Percentiles rank a stretch among this genome's conserved stretches.
These are phyloP conservation scores for Amblyraja radiata DNA, from an alignment of 2,797 vertebrate species.

Conservation along the genomic window DNA sequence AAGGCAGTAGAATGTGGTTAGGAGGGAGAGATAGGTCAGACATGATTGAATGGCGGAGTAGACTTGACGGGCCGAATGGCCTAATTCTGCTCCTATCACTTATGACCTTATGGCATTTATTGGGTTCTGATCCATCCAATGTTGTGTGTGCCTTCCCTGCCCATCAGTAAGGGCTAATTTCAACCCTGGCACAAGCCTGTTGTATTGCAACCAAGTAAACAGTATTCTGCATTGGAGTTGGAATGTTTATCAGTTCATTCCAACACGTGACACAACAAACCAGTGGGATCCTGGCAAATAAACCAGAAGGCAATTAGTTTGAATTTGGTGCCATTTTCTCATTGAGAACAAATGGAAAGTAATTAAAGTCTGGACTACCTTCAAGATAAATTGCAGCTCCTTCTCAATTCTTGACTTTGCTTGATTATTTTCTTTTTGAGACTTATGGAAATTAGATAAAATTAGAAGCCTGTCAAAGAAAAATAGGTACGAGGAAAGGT, in stretches of 20 bases:
- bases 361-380: slow-evolving; percentile 2
- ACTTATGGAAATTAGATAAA: neutral
- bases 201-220: neutral
- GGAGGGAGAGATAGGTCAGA: too few species aligned
- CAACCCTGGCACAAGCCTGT: neutral
- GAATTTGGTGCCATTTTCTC: neutral
- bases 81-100: too few species aligned
- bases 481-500: neutral
- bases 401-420: neutral
- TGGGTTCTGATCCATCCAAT: too few species aligned
- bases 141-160: neutral
- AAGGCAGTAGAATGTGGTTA: too few species aligned
- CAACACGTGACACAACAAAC: neutral
- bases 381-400: neutral
- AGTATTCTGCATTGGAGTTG: too few species aligned
- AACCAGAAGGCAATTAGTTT: neutral
- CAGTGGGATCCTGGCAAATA: neutral
- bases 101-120: too few species aligned
- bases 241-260: neutral
- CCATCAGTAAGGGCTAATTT: neutral
- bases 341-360: neutral
- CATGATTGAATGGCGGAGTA: too few species aligned
- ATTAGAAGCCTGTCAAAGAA: neutral
- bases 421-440: neutral
- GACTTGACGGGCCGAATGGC: too few species aligned